A percentile compares a stretch with the other conserved stretches of the same genome.
Evolutionary conservation across 2,888 invertebrate species (phyloP).

Genomic region (Pachymerium ferrugineum): DNA sequence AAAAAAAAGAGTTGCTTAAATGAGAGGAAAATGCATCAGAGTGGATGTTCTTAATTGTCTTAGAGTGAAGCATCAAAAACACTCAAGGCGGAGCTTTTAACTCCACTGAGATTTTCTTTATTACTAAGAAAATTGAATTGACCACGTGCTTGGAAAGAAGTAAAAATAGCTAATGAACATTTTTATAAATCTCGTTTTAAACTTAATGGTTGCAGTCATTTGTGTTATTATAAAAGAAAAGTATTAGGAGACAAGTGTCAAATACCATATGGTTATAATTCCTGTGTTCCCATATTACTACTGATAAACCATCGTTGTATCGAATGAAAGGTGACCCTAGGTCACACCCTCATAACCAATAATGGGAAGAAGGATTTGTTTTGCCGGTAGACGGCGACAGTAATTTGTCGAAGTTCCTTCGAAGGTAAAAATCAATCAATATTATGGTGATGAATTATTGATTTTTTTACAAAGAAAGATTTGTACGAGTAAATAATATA

Average conservation of each 20-base stretch:
- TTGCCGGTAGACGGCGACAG: not conserved
- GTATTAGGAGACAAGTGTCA: no score
- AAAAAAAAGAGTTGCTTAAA: no score
- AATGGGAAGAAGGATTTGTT: no score
- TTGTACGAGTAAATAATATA: not conserved
- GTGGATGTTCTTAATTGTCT: not conserved
- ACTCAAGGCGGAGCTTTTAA: not conserved
- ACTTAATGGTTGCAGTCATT: no score
- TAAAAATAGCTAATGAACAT: no score
- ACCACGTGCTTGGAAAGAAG: not conserved
- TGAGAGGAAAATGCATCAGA: not conserved
- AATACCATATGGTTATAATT: no score
- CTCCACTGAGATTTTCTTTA: not conserved
- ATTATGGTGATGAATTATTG: not conserved
- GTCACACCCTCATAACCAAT: no score
- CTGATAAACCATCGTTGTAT: no score
- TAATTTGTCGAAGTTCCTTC: not conserved
- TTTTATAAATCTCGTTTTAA: no score
- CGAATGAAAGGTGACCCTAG: no score
- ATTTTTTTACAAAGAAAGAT: not conserved
- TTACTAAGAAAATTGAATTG: not conserved
- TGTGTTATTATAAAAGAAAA: no score
- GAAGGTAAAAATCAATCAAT: not conserved
- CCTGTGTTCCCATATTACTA: no score
- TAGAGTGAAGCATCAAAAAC: not conserved